These are phyloP conservation scores for Momotus momota DNA, from an alignment of 2,797 vertebrate species.

Conservation along the genomic window DNA sequence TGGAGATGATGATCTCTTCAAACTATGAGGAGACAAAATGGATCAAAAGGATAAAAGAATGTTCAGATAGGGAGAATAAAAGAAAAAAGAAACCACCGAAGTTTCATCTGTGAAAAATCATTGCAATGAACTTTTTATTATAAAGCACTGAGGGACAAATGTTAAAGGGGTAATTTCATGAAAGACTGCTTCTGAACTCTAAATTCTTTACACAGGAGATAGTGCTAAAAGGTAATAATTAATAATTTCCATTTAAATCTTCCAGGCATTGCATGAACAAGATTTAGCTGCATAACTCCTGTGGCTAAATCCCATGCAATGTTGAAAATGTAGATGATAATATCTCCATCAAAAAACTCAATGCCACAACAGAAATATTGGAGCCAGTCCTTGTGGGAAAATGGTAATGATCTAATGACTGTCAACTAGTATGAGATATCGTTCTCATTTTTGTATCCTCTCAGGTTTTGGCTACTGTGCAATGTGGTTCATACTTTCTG, in stretches of 20 bases:
- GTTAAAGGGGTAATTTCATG: conserved; percentile 27
- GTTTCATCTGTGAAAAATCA: not conserved
- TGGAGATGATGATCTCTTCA: conserved; percentile 1
- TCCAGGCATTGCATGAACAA: not conserved
- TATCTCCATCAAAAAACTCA: not conserved
- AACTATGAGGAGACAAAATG: not conserved
- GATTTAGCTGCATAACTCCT: conserved; percentile 24
- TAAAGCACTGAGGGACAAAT: not conserved
- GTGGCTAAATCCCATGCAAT: conserved; percentile 5
- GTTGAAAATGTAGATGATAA: not conserved
- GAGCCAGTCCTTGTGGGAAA: not conserved
- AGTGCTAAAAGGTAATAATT: conserved; percentile 16
- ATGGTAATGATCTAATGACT: not conserved
- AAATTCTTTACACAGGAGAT: conserved; percentile 17
- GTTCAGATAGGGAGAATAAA: conserved; percentile 2
- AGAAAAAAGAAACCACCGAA: not conserved
- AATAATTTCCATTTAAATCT: conserved; percentile 19
- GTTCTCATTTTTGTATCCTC: not conserved
- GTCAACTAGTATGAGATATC: not conserved
- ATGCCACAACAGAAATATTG: conserved; percentile 1
- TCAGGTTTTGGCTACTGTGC: not conserved
- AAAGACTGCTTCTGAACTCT: not conserved
- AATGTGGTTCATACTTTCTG: not conserved
- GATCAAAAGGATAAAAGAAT: conserved; percentile 16
- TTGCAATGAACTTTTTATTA: conserved; percentile 3